Evolutionary conservation across 1,140 invertebrate genomes (phyloP).

Genomic region (Temnothorax curvispinosus): DNA sequence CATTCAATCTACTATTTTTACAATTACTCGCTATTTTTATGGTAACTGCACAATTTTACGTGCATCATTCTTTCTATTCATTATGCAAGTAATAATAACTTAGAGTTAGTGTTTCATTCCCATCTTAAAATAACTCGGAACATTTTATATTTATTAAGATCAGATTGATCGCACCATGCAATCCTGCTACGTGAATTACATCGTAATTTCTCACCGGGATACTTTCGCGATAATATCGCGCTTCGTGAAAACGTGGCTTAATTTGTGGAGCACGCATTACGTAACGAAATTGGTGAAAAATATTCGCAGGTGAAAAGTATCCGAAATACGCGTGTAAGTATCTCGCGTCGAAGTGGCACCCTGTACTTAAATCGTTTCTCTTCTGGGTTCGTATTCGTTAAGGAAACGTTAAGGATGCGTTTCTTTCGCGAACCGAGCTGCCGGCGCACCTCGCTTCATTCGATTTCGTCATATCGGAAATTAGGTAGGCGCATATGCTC

Average conservation of each 20-base stretch:
- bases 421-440: neutral
- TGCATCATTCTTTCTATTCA: neutral
- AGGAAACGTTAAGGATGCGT: neutral
- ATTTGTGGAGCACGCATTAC: conserved; percentile 17
- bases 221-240: conserved; percentile 47
- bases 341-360: conserved; percentile 14
- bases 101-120: neutral
- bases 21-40: neutral
- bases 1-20: neutral
- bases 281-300: conserved; percentile 14
- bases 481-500: conserved; percentile 22
- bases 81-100: neutral
- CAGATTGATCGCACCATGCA: neutral
- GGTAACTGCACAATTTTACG: neutral
- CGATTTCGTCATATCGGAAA: neutral
- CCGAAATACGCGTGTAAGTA: neutral
- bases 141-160: neutral
- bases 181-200: neutral
- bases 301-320: conserved; percentile 13
- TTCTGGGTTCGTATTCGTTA: neutral
- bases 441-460: neutral
- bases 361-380: conserved; percentile 33
- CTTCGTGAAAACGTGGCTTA: conserved; percentile 10
- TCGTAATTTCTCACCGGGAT: conserved; percentile 23
- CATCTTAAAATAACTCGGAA: neutral